Percentiles rank a stretch among this genome's conserved stretches.
Conservation (phyloP, 2,888 invertebrate species). For the Stenodera caucasica region DNA sequence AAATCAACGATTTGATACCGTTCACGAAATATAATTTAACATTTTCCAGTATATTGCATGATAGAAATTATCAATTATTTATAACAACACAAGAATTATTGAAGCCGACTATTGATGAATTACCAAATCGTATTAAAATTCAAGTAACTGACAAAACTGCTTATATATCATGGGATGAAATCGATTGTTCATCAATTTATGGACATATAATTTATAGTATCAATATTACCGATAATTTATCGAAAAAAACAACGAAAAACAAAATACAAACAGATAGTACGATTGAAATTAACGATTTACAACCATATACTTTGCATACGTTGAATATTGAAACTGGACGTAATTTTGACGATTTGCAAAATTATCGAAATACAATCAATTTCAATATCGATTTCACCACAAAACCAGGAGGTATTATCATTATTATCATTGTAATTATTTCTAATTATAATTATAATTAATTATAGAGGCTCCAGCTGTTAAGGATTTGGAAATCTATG, state of each 20-base stretch:
- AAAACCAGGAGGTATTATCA: slow-evolving; percentile 43
- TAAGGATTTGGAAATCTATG: slow-evolving; percentile 47
- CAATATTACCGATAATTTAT: slow-evolving; percentile 31
- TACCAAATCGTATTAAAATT: slow-evolving; percentile 43
- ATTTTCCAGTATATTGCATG: slow-evolving; percentile 45
- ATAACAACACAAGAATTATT: slow-evolving; percentile 44
- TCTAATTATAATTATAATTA: slow-evolving; percentile 7
- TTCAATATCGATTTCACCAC: slow-evolving; percentile 43
- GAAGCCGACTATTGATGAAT: slow-evolving; percentile 42
- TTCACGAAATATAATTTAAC: slow-evolving; percentile 48
- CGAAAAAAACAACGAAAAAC: slow-evolving; percentile 32
- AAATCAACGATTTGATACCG: slow-evolving; percentile 44
- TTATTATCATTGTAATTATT: neutral
- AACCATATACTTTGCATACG: slow-evolving; percentile 44
- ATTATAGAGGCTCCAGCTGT: slow-evolving; percentile 46
- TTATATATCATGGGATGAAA: slow-evolving; percentile 44
- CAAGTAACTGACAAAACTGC: slow-evolving; percentile 37
- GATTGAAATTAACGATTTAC: slow-evolving; percentile 39
- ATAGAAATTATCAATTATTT: slow-evolving; percentile 34
- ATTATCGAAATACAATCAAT: slow-evolving; percentile 30
- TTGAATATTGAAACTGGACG: slow-evolving; percentile 42
- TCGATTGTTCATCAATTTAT: slow-evolving; percentile 40
- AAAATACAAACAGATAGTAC: slow-evolving; percentile 36
- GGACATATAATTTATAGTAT: slow-evolving; percentile 44
- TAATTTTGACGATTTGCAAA: slow-evolving; percentile 35